Evolutionary conservation across 2,797 vertebrate species (phyloP).

Genomic region (Phoxinus dragarum): DNA sequence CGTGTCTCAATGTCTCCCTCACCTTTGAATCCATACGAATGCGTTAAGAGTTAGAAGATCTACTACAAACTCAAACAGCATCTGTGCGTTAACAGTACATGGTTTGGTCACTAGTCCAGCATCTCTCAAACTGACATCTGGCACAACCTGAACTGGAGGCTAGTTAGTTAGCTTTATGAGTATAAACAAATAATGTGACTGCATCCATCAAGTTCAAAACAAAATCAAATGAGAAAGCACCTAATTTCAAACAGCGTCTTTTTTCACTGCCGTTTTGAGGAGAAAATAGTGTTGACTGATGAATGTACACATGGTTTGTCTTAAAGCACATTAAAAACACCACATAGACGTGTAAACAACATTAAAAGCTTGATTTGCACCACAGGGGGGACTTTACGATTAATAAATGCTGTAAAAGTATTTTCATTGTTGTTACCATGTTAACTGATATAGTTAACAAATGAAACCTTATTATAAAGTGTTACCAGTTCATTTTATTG

Average conservation of each 20-base stretch:
- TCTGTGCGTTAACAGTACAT: not conserved
- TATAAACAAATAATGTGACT: not conserved
- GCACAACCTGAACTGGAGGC: no score
- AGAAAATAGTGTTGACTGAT: no score
- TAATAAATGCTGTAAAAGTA: not conserved
- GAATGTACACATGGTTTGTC: no score
- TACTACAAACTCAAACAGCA: not conserved
- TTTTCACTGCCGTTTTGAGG: no score
- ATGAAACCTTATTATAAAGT: not conserved
- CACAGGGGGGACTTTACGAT: not conserved
- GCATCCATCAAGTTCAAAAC: not conserved
- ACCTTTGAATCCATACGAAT: conserved; percentile 5
- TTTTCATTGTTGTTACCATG: not conserved
- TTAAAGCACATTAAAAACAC: no score
- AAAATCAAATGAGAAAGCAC: not conserved
- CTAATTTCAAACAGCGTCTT: no score
- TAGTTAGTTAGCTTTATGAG: not conserved
- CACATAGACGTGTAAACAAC: no score
- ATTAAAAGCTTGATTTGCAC: no score
- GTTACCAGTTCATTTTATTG: not conserved
- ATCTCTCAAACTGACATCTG: not conserved
- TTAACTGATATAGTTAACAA: not conserved
- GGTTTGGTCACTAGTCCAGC: not conserved
- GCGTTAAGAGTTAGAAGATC: not conserved
- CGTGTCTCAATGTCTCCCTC: conserved; percentile 62